A percentile compares a stretch with the other conserved stretches of the same genome.
These are phyloP conservation scores for Petrolisthes cinctipes DNA, from an alignment of 2,888 invertebrate species.

Conservation along the genomic window DNA sequence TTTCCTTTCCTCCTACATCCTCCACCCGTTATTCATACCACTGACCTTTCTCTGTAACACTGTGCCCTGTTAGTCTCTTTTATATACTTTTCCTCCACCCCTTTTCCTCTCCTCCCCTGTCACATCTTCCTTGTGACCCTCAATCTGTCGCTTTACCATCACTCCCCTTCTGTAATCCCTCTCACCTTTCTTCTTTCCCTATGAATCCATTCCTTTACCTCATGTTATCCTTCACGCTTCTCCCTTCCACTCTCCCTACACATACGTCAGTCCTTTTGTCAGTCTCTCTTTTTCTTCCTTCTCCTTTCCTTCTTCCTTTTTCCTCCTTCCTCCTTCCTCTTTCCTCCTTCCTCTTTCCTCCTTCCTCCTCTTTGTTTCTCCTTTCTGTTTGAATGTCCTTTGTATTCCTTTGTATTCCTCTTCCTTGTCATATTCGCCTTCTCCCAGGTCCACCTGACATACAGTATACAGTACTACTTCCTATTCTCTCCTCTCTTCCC, in stretches of 20 bases:
- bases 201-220: background rate
- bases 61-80: too few relatives aligned
- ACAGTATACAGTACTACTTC: background rate
- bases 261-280: background rate
- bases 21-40: too few relatives aligned
- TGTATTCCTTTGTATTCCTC: background rate
- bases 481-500: background rate
- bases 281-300: background rate
- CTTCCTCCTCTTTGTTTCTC: slow-evolving; percentile 3
- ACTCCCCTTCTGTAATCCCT: too few relatives aligned
- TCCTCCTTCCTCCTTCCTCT: background rate
- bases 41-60: too few relatives aligned
- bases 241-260: background rate
- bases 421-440: background rate
- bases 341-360: background rate
- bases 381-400: background rate
- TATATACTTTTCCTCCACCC: too few relatives aligned
- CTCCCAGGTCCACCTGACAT: background rate
- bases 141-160: too few relatives aligned
- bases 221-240: background rate
- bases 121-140: too few relatives aligned
- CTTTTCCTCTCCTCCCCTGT: too few relatives aligned
- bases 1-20: too few relatives aligned
- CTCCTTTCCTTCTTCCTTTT: background rate
- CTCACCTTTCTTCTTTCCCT: too few relatives aligned